A percentile compares a stretch with the other conserved stretches of the same genome.
These are phyloP conservation scores for Benthosema pterotum DNA, from an alignment of 2,797 vertebrate genomes.

Conservation along the genomic window DNA sequence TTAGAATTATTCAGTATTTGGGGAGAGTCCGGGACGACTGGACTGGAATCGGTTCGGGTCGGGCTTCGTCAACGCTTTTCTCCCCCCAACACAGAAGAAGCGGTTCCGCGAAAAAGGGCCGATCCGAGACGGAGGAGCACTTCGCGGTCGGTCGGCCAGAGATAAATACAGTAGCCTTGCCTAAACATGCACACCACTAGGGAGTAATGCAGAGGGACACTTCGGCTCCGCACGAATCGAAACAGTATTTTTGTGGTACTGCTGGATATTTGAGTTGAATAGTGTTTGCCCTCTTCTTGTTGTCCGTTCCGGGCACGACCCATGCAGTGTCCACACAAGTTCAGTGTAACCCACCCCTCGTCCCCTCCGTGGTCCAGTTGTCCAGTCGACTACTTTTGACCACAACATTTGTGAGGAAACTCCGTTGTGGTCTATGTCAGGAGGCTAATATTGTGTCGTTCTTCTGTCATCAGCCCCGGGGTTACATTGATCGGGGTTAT, in stretches of 20 bases:
- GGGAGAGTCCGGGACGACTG: slow-evolving; percentile 42
- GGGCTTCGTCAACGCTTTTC: slow-evolving; percentile 60
- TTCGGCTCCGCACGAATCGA: slow-evolving; percentile 74
- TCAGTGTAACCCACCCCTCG: slow-evolving; percentile 48
- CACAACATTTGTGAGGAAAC: slow-evolving; percentile 23
- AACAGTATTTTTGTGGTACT: slow-evolving; percentile 49
- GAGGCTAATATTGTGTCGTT: slow-evolving; percentile 37
- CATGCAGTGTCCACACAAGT: slow-evolving; percentile 56
- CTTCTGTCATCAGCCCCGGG: slow-evolving; percentile 29
- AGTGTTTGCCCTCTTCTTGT: slow-evolving; percentile 50
- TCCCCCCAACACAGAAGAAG: slow-evolving; percentile 55
- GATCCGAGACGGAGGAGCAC: slow-evolving; percentile 57
- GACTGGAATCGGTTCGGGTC: slow-evolving; percentile 58
- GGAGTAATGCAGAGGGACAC: slow-evolving; percentile 67
- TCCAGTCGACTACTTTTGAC: slow-evolving; percentile 21
- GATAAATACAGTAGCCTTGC: slow-evolving; percentile 70
- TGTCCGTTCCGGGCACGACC: slow-evolving; percentile 41
- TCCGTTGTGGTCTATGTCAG: slow-evolving; percentile 42
- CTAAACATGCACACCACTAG: slow-evolving; percentile 67
- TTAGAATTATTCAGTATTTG: slow-evolving; percentile 69
- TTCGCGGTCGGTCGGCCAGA: slow-evolving; percentile 62
- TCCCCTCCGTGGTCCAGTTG: slow-evolving; percentile 27
- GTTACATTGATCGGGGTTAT: slow-evolving; percentile 36
- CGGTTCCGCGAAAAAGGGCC: slow-evolving; percentile 69
- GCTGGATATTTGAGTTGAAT: slow-evolving; percentile 66